Conservation (phyloP, 2,113 vertebrate species). For the Megaleporinus macrocephalus region DNA sequence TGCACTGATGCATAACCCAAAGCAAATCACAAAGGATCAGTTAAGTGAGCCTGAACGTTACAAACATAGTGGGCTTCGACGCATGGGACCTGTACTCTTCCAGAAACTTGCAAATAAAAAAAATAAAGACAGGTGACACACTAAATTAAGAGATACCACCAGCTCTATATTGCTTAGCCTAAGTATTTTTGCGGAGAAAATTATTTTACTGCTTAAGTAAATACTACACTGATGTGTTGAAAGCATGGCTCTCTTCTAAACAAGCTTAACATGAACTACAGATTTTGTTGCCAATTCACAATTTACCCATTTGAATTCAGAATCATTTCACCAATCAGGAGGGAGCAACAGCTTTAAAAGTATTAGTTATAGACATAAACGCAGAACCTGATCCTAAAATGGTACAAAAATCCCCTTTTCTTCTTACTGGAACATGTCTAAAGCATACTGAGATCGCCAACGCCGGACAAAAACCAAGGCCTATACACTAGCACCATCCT, state of each 20-base stretch:
- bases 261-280: too few relatives aligned
- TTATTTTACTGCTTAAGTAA: too few relatives aligned
- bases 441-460: conserved; percentile 13
- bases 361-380: conserved; percentile 8
- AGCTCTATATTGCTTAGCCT: too few relatives aligned
- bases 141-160: conserved; percentile 30
- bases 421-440: conserved; percentile 7
- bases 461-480: conserved; percentile 54
- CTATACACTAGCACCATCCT: conserved; percentile 76
- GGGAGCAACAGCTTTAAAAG: background rate
- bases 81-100: conserved; percentile 54
- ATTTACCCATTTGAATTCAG: background rate
- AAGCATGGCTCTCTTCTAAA: too few relatives aligned
- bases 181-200: too few relatives aligned
- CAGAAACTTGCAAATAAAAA: conserved; percentile 59
- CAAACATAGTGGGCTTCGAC: conserved; percentile 67
- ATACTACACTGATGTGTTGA: too few relatives aligned
- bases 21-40: conserved; percentile 77
- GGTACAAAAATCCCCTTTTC: background rate
- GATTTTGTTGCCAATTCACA: background rate
- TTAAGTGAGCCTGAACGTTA: conserved; percentile 76
- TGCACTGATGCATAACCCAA: conserved; percentile 75
- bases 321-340: too few relatives aligned
- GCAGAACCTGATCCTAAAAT: conserved; percentile 9
- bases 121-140: conserved; percentile 48